Conservation (phyloP, 2,888 invertebrate genomes). For the Cheilosia pagana region DNA sequence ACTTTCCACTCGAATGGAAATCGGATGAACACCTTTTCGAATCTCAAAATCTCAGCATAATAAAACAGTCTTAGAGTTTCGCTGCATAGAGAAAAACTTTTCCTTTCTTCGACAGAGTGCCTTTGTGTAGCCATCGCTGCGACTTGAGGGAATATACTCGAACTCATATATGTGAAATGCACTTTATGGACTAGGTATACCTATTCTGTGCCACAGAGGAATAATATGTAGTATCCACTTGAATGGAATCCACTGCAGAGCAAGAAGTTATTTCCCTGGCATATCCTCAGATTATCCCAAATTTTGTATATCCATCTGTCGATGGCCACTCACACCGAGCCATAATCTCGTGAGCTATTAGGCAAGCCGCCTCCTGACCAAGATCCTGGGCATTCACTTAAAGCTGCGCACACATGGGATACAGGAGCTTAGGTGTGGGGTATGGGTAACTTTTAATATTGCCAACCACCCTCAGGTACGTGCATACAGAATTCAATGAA, state of each 20-base stretch:
- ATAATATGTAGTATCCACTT: not conserved
- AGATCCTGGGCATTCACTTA: constrained; percentile 16
- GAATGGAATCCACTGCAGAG: constrained; percentile 31
- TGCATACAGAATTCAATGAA: constrained; percentile 14
- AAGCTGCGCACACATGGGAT: not conserved
- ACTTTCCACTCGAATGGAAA: constrained; percentile 54
- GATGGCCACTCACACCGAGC: constrained; percentile 27
- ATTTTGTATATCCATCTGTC: constrained; percentile 28
- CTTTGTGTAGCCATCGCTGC: not conserved
- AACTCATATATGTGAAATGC: constrained; percentile 15
- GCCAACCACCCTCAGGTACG: constrained; percentile 14
- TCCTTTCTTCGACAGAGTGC: not conserved
- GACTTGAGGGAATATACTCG: constrained; percentile 3
- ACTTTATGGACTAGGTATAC: constrained; percentile 28
- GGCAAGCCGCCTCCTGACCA: constrained; percentile 12
- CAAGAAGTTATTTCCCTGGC: constrained; percentile 23
- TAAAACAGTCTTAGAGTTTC: constrained; percentile 44
- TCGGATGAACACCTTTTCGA: constrained; percentile 58
- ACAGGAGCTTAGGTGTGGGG: not conserved
- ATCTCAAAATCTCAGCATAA: constrained; percentile 51
- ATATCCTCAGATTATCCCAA: constrained; percentile 18
- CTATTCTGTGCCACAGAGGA: too few relatives aligned
- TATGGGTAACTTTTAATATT: not conserved
- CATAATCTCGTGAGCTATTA: constrained; percentile 39
- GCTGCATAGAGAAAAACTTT: constrained; percentile 26